Evolutionary conservation across 2,113 vertebrate species (phyloP).

Genomic region (Gallinago undulata): DNA sequence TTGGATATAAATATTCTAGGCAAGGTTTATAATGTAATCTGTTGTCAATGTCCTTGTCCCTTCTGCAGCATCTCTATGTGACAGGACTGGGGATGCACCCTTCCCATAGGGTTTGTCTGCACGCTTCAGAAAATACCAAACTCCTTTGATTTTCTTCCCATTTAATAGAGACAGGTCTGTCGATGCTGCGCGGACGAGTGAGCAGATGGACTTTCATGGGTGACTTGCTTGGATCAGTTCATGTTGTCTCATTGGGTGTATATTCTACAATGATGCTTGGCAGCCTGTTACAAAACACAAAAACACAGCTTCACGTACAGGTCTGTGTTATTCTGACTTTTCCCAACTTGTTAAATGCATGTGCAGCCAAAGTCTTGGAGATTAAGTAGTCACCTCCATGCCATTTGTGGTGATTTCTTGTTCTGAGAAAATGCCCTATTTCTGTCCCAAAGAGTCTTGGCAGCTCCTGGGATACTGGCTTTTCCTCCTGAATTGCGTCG

Average conservation of each 20-base stretch:
- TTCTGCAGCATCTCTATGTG: neutral
- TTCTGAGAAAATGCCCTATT: neutral
- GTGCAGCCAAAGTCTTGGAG: neutral
- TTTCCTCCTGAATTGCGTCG: neutral
- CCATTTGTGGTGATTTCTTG: neutral
- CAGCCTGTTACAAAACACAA: neutral
- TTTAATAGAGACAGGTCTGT: neutral
- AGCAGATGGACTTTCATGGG: slow-evolving; percentile 33
- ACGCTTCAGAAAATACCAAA: neutral
- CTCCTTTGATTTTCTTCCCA: neutral
- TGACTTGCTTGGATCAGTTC: neutral
- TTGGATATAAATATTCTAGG: neutral
- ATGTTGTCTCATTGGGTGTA: neutral
- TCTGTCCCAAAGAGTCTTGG: neutral
- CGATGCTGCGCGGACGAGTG: accelerated
- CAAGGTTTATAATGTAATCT: neutral
- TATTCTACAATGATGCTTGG: neutral
- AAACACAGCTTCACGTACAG: neutral
- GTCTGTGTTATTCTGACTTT: neutral
- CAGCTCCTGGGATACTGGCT: neutral
- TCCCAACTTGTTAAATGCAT: neutral
- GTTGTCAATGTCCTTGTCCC: neutral
- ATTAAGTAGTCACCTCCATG: neutral
- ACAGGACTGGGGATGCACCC: neutral
- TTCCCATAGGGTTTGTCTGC: neutral